Conservation (phyloP, 2,888 invertebrate genomes). For the Agapostemon virescens region DNA sequence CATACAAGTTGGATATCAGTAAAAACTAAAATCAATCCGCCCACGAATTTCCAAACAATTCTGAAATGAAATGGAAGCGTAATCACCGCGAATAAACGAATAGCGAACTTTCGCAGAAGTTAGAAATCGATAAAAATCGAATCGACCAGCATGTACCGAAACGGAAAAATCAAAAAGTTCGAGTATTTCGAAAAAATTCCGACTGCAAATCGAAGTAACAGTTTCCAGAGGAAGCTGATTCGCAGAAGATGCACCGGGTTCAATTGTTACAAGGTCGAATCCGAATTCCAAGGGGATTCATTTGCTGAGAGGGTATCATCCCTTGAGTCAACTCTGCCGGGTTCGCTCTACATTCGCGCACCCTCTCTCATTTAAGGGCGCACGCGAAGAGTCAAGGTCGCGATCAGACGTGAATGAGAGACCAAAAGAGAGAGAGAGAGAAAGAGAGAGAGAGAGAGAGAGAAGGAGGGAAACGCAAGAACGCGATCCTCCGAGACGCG, state of each 20-base stretch:
- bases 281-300: conserved; percentile 40
- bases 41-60: too few relatives aligned
- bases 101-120: not conserved
- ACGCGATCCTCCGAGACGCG: conserved; percentile 26
- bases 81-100: not conserved
- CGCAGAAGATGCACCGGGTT: not conserved
- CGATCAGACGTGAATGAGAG: conserved; percentile 70
- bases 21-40: too few relatives aligned
- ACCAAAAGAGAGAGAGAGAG: conserved; percentile 64
- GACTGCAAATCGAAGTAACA: not conserved
- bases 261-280: conserved; percentile 23
- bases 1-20: too few relatives aligned
- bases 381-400: conserved; percentile 65
- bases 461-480: conserved; percentile 58
- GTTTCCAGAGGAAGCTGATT: not conserved
- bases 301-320: conserved; percentile 46
- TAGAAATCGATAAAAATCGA: not conserved
- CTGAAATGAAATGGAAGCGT: not conserved
- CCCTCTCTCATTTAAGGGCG: conserved; percentile 72
- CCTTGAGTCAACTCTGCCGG: conserved; percentile 48
- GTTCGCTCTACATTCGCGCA: conserved; percentile 68
- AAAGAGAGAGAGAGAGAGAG: conserved; percentile 48
- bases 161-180: not conserved
- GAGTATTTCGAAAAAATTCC: not conserved
- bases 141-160: not conserved